Evolutionary conservation across 1,140 invertebrate species (phyloP).

Genomic region (Apis dorsata): DNA sequence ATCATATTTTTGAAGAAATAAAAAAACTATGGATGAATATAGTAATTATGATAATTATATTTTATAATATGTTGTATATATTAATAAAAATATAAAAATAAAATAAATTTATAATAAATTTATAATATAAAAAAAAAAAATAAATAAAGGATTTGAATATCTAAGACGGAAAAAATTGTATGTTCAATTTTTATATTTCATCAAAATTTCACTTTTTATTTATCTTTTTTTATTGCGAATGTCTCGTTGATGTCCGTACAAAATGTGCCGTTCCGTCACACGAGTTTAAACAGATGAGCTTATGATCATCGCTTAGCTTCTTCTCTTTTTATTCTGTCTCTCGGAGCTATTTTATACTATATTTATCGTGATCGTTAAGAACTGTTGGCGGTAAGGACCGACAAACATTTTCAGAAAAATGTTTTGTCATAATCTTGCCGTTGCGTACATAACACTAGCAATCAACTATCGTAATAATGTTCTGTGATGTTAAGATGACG

Average conservation of each 20-base stretch:
- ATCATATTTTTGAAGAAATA: too few species aligned
- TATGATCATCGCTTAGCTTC: neutral
- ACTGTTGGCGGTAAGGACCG: neutral
- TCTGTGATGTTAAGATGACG: neutral
- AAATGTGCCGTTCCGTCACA: neutral
- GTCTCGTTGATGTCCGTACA: neutral
- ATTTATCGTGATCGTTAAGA: conserved; percentile 17
- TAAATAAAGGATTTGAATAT: too few species aligned
- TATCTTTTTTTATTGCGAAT: neutral
- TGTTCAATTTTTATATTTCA: neutral
- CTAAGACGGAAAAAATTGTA: too few species aligned
- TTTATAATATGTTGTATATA: too few species aligned
- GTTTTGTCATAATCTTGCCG: conserved; percentile 7
- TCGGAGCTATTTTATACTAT: neutral
- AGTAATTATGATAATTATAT: too few species aligned
- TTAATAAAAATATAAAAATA: too few species aligned
- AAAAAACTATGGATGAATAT: too few species aligned
- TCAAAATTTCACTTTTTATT: neutral
- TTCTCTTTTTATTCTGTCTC: neutral
- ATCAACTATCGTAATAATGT: conserved; percentile 21
- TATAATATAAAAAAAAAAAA: too few species aligned
- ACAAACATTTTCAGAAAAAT: conserved; percentile 17
- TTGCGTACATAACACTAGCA: neutral
- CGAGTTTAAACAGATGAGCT: neutral
- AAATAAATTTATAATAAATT: too few species aligned